These are phyloP conservation scores for Glaucopsyche alexis DNA, from an alignment of 2,888 invertebrate genomes.

Conservation along the genomic window DNA sequence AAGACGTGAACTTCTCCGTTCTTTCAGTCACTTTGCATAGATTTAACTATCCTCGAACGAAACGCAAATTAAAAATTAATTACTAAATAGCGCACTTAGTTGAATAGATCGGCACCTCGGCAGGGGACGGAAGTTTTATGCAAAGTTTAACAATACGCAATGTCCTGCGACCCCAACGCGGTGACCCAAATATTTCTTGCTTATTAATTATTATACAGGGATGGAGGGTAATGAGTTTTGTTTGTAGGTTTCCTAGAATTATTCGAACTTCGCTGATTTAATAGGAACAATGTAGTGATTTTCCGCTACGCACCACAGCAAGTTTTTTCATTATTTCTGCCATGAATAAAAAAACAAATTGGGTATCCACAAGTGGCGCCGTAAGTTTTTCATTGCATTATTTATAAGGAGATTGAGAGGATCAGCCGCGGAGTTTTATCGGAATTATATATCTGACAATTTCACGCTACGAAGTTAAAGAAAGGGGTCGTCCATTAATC, in stretches of 20 bases:
- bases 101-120: neutral
- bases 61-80: constrained; percentile 32
- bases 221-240: constrained; percentile 11
- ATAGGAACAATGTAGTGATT: neutral
- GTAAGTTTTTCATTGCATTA: constrained; percentile 3
- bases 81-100: constrained; percentile 27
- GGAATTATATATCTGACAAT: constrained; percentile 21
- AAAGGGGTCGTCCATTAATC: no score
- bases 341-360: constrained; percentile 6
- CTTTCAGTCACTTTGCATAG: constrained; percentile 30
- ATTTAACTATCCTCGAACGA: constrained; percentile 26
- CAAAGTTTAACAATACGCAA: constrained; percentile 1
- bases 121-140: neutral
- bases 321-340: neutral
- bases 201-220: constrained; percentile 6
- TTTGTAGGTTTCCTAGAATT: constrained; percentile 7
- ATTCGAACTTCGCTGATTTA: neutral
- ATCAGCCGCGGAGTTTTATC: neutral
- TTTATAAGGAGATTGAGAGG: neutral
- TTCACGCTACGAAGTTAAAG: constrained; percentile 2
- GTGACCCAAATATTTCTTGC: constrained; percentile 17
- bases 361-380: neutral
- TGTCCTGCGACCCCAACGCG: neutral
- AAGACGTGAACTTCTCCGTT: constrained; percentile 57
- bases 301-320: neutral